Evolutionary conservation across 2,888 invertebrate genomes (phyloP).

Genomic region (Fissipunctia ypsillon): DNA sequence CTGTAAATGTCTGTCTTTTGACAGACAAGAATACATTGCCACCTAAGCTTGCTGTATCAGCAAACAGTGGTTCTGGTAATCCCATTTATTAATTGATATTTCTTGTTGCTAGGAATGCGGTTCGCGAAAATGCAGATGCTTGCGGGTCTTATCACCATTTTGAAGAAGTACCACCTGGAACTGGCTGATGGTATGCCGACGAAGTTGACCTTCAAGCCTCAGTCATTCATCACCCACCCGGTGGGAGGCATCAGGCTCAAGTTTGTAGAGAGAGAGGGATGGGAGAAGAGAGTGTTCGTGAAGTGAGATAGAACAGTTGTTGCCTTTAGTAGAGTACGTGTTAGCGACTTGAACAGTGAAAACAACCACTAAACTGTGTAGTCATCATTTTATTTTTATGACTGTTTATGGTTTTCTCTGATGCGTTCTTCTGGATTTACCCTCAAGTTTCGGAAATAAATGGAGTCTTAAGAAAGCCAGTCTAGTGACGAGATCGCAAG

Average conservation of each 20-base stretch:
- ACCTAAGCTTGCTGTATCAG: not conserved
- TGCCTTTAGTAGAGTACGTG: not conserved
- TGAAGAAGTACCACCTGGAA: conserved; percentile 72
- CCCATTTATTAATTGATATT: not conserved
- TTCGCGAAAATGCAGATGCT: conserved; percentile 78
- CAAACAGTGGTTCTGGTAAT: not conserved
- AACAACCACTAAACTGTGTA: not conserved
- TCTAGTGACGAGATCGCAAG: not conserved
- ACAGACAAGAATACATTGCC: not conserved
- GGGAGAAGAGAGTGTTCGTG: conserved; percentile 61
- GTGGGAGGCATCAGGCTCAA: conserved; percentile 60
- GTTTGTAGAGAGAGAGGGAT: conserved; percentile 63
- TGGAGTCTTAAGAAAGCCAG: not conserved
- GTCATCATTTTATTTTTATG: not conserved
- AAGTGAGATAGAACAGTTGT: conserved; percentile 23
- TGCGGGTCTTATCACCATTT: conserved; percentile 72
- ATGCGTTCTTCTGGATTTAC: not conserved
- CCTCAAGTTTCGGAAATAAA: not conserved
- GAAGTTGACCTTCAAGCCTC: conserved; percentile 50
- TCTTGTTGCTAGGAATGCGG: conserved; percentile 63
- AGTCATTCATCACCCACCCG: conserved; percentile 52
- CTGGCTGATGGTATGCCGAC: conserved; percentile 67
- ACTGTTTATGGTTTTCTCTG: not conserved
- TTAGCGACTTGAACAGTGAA: not conserved
- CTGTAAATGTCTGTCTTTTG: not conserved